Evolutionary conservation across 2,113 vertebrate species (phyloP).

Genomic region (Gasterosteus aculeatus): DNA sequence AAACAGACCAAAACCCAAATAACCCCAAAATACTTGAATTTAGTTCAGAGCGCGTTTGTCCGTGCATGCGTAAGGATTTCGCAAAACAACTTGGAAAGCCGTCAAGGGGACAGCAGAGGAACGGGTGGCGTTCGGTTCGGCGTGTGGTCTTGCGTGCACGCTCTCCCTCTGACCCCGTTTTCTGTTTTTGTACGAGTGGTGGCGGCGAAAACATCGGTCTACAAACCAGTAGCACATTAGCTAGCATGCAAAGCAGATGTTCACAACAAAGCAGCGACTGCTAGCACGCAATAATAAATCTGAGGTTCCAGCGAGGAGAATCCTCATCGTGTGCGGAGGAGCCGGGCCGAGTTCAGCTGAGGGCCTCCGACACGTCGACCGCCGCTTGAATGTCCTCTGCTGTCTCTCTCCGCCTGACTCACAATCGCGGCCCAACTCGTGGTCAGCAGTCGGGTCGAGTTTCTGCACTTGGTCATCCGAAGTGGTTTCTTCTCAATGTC

Average conservation of each 20-base stretch:
- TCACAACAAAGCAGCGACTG: constrained; percentile 41
- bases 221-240: constrained; percentile 28
- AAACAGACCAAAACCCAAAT: background rate
- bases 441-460: constrained; percentile 53
- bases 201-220: constrained; percentile 12
- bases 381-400: background rate
- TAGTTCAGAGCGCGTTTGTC: background rate
- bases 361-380: constrained; percentile 15
- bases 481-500: constrained; percentile 57
- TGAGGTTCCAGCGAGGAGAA: constrained; percentile 14
- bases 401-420: constrained; percentile 24
- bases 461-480: constrained; percentile 58
- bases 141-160: background rate
- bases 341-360: background rate
- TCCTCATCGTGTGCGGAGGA: constrained; percentile 13
- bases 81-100: background rate
- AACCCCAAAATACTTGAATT: background rate
- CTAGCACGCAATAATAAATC: constrained; percentile 32
- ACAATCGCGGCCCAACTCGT: constrained; percentile 48
- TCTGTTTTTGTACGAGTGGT: constrained; percentile 1
- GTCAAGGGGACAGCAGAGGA: background rate
- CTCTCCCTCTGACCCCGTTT: constrained; percentile 5
- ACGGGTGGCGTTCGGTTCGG: background rate
- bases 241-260: constrained; percentile 55
- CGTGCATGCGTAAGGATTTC: background rate